Evolutionary conservation across 2,797 vertebrate genomes (phyloP), one percentile per base, ranked within the genome.

Genomic region (Amblyopsis hoosieri): DNA sequence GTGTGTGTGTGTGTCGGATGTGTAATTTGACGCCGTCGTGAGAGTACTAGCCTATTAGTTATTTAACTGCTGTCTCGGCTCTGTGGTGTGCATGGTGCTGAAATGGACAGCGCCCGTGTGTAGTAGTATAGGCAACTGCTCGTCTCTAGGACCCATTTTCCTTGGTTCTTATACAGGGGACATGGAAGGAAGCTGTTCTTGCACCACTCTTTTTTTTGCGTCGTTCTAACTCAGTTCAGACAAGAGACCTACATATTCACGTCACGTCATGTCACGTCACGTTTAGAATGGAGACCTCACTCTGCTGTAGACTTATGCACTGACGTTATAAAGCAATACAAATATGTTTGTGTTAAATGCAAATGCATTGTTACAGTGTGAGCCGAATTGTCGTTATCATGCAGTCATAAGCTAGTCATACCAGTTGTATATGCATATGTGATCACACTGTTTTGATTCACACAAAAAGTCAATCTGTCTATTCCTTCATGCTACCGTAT

Each of bases 31-130:
- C 47, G 48, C 59, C 31, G 23, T 42, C 48, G 23, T 49, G 46
- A 60, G 58, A 31, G 58, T 10, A 47, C n/a, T 31, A 52, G 14
- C 3, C 23, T 54, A 23, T 63, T 47, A 47, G 50, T 53, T 31
- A 58, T 65, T 50, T 57, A 46, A 64, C 47, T 8, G 10, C 62
- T 37, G 55, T 13, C 17, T n/a, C 0, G n/a, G 55, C 55, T 57
- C 47, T 12, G 12, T 4, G 13, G 12, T 46, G 37, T 23, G 55
- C 69, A 81, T 76, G 74, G 91, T 92, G 85, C 91, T 92, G 92
- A 89, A 90, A 82, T 61, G 83, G 90, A 91, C 90, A 92, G 92
- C 89, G 82, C 86, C 90, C 81, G 72, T 79, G 66, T 79, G 71
- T 71, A 70, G 79, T 83, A 78, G 75, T 79, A 88, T 71, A 72